These are phyloP conservation scores for Cryptotermes secundus DNA, from an alignment of 1,140 invertebrate genomes.

Conservation along the genomic window DNA sequence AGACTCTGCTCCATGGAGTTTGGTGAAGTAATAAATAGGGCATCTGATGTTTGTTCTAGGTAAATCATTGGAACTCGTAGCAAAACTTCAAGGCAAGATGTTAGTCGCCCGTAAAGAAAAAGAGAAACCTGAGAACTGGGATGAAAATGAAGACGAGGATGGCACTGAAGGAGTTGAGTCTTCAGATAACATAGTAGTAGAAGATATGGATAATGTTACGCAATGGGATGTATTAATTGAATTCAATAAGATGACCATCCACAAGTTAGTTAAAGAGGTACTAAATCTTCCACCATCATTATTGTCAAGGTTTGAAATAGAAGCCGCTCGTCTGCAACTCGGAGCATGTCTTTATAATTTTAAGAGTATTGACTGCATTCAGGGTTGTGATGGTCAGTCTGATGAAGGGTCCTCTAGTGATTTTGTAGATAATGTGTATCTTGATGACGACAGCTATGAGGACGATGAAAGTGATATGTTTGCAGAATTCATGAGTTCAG, in stretches of 20 bases:
- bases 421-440: neutral
- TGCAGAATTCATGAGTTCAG: neutral
- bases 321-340: constrained; percentile 10
- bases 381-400: constrained; percentile 22
- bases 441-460: constrained; percentile 1
- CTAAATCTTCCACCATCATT: neutral
- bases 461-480: neutral
- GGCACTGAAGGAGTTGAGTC: neutral
- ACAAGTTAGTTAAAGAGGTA: neutral
- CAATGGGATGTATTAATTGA: constrained; percentile 16
- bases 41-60: too few relatives aligned
- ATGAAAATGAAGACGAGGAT: constrained; percentile 7
- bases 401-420: neutral
- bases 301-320: constrained; percentile 13
- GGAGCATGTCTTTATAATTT: neutral
- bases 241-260: neutral
- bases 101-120: neutral
- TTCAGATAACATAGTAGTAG: neutral
- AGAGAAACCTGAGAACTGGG: neutral
- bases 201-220: neutral
- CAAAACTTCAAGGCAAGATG: neutral
- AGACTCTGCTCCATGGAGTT: too few relatives aligned
- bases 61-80: neutral
- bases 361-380: neutral
- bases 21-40: too few relatives aligned